Percentiles rank a stretch among this genome's conserved stretches.
Conservation (phyloP, 2,113 vertebrate species). For the Petrocephalus zakoni region DNA sequence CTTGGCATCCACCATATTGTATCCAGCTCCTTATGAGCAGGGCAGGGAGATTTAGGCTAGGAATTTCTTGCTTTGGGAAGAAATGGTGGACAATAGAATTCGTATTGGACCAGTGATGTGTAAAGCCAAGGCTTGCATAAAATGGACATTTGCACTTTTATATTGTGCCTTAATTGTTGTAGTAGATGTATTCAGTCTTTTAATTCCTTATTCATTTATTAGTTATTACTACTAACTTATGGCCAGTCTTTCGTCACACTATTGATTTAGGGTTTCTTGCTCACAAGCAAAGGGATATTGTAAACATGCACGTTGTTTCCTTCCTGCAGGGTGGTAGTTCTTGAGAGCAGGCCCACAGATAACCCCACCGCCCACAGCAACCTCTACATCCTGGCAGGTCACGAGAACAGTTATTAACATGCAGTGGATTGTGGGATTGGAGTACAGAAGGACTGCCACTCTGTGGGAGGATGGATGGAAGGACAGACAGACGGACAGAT, state of each 20-base stretch:
- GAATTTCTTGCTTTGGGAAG: neutral
- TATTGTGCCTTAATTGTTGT: neutral
- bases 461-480: conserved; percentile 43
- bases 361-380: conserved; percentile 98
- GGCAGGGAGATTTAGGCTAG: neutral
- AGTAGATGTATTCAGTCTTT: neutral
- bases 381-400: conserved; percentile 95
- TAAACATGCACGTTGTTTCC: neutral
- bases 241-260: neutral
- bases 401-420: conserved; percentile 97
- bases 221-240: neutral
- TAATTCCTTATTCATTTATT: neutral
- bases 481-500: conserved; percentile 26
- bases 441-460: conserved; percentile 12
- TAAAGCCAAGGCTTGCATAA: neutral
- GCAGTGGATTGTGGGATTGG: conserved; percentile 10
- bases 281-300: neutral
- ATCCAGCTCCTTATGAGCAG: neutral
- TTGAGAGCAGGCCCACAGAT: conserved; percentile 94
- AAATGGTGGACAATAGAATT: neutral
- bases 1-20: neutral
- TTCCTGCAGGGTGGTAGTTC: conserved; percentile 84
- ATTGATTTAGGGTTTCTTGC: neutral
- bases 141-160: too few species aligned
- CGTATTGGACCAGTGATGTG: neutral